Evolutionary conservation across 2,113 vertebrate species (phyloP), one percentile per base, ranked within the genome.

Genomic region (Lucifuga dentata): DNA sequence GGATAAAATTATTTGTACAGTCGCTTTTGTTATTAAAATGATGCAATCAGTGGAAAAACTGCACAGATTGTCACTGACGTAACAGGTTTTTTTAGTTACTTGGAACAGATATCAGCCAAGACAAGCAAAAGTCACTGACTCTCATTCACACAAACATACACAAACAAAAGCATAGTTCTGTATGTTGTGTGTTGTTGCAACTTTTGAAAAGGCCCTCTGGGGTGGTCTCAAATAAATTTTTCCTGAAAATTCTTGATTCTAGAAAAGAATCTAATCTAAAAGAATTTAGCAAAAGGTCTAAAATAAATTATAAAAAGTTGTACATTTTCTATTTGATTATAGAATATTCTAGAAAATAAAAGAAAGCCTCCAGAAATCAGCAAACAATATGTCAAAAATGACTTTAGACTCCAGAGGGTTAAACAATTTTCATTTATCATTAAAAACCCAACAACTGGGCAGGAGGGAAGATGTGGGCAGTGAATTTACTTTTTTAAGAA

Each of bases 391-490:
- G n/a, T n/a, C n/a, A n/a, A n/a, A n/a, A n/a, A n/a, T n/a, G n/a
- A n/a, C n/a, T n/a, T n/a, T n/a, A n/a, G n/a, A n/a, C n/a, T n/a
- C n/a, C n/a, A n/a, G n/a, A n/a, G n/a, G n/a, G n/a, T n/a, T n/a
- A n/a, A n/a, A n/a, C n/a, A n/a, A 62, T 75, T 41, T 16, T 52
- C 49, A n/a, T 46, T 17, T 53, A 16, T 21, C 39, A 23, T 16
- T 41, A 16, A 16, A 64, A 80, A 58, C 33, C 33, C 50, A 21
- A 45, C 13, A 36, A 39, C 46, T 11, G 10, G 11, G 21, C 61
- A 89, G 39, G 66, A 79, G 64, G 71, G 26, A 65, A 68, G 10
- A 41, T 26, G 39, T 63, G 46, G 1, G 11, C 16, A 45, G 29
- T 20, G 39, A 65, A 49, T 29, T 41, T 19, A 59, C 4, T 20